phyloP scores from a whole-genome alignment of 1,140 invertebrate genomes.

The Brachionus sp. region DNA sequence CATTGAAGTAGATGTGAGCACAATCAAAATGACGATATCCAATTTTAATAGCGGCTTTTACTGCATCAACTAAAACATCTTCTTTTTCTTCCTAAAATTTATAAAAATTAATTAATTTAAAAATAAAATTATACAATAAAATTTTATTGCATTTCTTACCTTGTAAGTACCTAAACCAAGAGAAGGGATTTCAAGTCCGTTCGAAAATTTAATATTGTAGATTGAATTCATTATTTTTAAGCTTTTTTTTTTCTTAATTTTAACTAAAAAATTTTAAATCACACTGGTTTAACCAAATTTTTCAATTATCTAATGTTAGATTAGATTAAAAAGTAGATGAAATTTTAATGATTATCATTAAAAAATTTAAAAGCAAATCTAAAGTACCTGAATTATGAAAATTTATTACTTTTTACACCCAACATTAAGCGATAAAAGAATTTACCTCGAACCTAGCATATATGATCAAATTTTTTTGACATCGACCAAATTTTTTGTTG shows the following conservation, averaged over 20 bases:
- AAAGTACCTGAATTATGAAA: background rate
- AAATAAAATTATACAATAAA: background rate
- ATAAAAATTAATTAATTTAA: background rate
- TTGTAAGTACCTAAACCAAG: constrained; percentile 41
- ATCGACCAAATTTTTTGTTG: background rate
- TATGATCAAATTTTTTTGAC: background rate
- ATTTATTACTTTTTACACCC: constrained; percentile 15
- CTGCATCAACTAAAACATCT: constrained; percentile 6
- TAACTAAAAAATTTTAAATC: background rate
- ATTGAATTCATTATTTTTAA: constrained; percentile 20
- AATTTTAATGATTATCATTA: background rate
- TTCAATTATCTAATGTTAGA: background rate
- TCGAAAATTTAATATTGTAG: constrained; percentile 10
- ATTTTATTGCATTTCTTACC: background rate
- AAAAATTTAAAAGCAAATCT: constrained; percentile 6
- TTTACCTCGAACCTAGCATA: background rate
- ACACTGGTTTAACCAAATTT: background rate
- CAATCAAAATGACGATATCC: constrained; percentile 46
- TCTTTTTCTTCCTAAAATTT: constrained; percentile 30
- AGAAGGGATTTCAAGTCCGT: constrained; percentile 1
- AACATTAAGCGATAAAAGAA: background rate
- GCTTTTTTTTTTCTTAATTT: background rate
- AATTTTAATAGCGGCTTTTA: constrained; percentile 31
- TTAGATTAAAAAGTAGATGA: background rate
- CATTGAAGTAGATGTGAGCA: constrained; percentile 41